phyloP scores from a whole-genome alignment of 1,140 invertebrate species.

The Aethina tumida region DNA sequence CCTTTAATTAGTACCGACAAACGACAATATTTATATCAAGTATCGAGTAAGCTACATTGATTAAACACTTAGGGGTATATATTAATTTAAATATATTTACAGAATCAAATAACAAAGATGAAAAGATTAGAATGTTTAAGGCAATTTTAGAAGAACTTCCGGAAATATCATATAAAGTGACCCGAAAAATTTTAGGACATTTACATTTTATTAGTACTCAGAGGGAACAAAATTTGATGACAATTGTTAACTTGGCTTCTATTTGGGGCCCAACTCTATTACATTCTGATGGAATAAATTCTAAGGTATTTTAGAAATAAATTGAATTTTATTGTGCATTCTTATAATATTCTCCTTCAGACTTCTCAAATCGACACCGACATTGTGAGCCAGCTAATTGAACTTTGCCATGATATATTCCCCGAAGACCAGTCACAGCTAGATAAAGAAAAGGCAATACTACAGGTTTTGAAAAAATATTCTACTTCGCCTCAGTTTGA shows the following conservation, averaged over 20 bases:
- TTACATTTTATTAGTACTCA: slow-evolving; percentile 68
- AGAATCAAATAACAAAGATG: slow-evolving; percentile 42
- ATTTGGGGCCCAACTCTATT: slow-evolving; percentile 78
- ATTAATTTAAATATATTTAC: slow-evolving; percentile 15
- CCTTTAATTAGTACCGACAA: slow-evolving; percentile 45
- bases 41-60: slow-evolving; percentile 33
- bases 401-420: slow-evolving; percentile 48
- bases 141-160: slow-evolving; percentile 56
- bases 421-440: slow-evolving; percentile 47
- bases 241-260: slow-evolving; percentile 66
- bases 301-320: neutral
- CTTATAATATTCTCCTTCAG: neutral
- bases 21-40: slow-evolving; percentile 33
- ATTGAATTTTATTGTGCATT: slow-evolving; percentile 2
- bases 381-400: slow-evolving; percentile 27
- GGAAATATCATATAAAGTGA: slow-evolving; percentile 57
- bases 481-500: slow-evolving; percentile 33
- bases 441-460: slow-evolving; percentile 58
- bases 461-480: slow-evolving; percentile 58
- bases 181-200: slow-evolving; percentile 67
- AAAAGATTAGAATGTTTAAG: slow-evolving; percentile 47
- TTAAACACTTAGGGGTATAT: too few species aligned
- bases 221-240: slow-evolving; percentile 67
- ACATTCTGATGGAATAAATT: slow-evolving; percentile 52
- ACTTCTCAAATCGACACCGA: slow-evolving; percentile 22